Percentiles rank a stretch among this genome's conserved stretches.
Conservation (phyloP, 2,113 vertebrate species). For the Esox niger region DNA sequence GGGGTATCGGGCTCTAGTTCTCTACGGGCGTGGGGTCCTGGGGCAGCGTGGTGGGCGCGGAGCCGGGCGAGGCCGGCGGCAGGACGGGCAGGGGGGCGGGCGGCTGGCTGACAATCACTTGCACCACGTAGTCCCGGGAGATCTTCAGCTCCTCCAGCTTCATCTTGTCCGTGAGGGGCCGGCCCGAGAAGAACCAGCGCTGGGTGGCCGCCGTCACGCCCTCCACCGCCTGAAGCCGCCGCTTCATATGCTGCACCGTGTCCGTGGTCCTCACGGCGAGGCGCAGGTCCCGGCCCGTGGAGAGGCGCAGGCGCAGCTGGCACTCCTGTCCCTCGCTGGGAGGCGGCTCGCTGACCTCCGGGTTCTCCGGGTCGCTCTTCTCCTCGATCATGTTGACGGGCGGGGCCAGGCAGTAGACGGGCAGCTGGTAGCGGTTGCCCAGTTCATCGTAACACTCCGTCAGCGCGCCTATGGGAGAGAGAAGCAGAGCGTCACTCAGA, state of each 20-base stretch:
- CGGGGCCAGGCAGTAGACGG: conserved; percentile 92
- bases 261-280: conserved; percentile 88
- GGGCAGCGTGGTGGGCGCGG: conserved; percentile 52
- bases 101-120: conserved; percentile 96
- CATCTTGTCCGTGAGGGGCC: conserved; percentile 94
- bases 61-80: conserved; percentile 71
- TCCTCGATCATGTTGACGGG: conserved; percentile 99
- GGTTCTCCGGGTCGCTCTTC: conserved; percentile 85
- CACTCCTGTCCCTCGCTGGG: conserved; percentile 86
- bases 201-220: conserved; percentile 84
- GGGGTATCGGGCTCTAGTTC: conserved; percentile 68
- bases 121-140: conserved; percentile 96
- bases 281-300: conserved; percentile 90
- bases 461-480: conserved; percentile 78
- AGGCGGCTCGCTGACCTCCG: conserved; percentile 76
- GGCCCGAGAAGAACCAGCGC: conserved; percentile 97
- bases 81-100: conserved; percentile 64
- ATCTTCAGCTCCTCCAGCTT: conserved; percentile 96
- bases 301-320: conserved; percentile 92
- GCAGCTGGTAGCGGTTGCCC: conserved; percentile 97
- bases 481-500: not conserved
- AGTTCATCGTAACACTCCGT: conserved; percentile 98
- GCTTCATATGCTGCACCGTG: conserved; percentile 94
- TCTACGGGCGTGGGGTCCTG: conserved; percentile 83
- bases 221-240: conserved; percentile 84